A percentile compares a stretch with the other conserved stretches of the same genome.
Evolutionary conservation across 2,113 vertebrate genomes (phyloP).

Genomic region (Corydoras maculifer): DNA sequence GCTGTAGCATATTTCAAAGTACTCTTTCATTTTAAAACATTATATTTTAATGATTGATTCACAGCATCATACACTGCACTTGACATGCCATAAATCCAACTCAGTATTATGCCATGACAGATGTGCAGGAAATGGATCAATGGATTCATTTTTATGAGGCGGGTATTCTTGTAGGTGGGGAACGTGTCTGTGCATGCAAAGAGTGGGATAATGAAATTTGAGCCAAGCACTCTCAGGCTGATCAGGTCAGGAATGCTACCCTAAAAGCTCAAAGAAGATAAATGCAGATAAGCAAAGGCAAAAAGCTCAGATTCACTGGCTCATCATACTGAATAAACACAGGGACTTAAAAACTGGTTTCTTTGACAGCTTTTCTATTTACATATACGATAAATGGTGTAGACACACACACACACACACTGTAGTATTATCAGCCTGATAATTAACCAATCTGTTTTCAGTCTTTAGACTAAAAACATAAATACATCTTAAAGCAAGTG

Average conservation of each 20-base stretch:
- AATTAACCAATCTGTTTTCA: no score
- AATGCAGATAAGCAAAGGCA: conserved; percentile 52
- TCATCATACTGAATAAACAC: conserved; percentile 63
- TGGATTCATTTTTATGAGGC: conserved; percentile 77
- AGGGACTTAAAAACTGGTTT: conserved; percentile 28
- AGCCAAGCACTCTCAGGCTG: conserved; percentile 59
- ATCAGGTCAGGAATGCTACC: conserved; percentile 44
- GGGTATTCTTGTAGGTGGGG: conserved; percentile 57
- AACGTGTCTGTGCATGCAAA: conserved; percentile 78
- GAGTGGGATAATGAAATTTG: conserved; percentile 66
- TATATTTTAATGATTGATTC: conserved; percentile 65
- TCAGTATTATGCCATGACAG: conserved; percentile 71
- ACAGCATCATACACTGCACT: conserved; percentile 59
- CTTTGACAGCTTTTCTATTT: background rate
- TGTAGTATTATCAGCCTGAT: no score
- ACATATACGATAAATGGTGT: background rate
- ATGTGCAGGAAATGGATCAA: conserved; percentile 75
- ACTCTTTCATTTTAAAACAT: conserved; percentile 51
- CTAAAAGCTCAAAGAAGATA: conserved; percentile 56
- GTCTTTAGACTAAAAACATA: no score
- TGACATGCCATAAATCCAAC: conserved; percentile 71
- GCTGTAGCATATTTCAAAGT: conserved; percentile 17
- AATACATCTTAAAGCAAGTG: no score
- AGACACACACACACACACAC: no score
- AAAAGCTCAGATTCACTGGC: conserved; percentile 51